A percentile compares a stretch with the other conserved stretches of the same genome.
These are phyloP conservation scores for Oncorhynchus mykiss DNA, from an alignment of 2,113 vertebrate species.

Conservation along the genomic window DNA sequence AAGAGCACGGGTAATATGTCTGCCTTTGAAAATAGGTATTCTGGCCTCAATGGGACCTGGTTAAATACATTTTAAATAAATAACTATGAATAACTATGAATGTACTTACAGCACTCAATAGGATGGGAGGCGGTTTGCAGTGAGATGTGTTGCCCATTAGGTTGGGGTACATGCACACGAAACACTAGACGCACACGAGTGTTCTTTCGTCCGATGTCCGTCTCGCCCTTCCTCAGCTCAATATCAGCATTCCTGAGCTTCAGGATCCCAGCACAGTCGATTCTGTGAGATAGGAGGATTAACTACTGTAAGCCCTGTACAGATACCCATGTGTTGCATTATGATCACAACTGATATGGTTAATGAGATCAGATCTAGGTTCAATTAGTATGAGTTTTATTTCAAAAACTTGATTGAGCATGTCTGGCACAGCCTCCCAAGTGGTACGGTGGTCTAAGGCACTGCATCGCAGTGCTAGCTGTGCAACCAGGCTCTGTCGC, in stretches of 20 bases:
- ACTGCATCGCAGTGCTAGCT: too few relatives aligned
- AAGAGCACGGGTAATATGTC: neutral
- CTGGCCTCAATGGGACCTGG: neutral
- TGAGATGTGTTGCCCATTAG: slow-evolving; percentile 83
- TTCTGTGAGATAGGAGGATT: slow-evolving; percentile 68
- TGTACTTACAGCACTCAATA: slow-evolving; percentile 93
- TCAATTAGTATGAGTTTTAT: too few relatives aligned
- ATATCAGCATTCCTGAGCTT: slow-evolving; percentile 97
- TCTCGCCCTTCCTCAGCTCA: slow-evolving; percentile 96
- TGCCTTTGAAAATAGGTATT: neutral
- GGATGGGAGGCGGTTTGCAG: slow-evolving; percentile 92
- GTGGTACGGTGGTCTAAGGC: neutral
- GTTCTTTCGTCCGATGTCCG: slow-evolving; percentile 96
- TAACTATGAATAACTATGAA: too few relatives aligned
- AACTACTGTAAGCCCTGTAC: neutral
- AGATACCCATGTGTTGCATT: neutral
- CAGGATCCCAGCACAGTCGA: slow-evolving; percentile 95
- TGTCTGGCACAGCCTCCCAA: neutral
- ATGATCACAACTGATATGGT: neutral
- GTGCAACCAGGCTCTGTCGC: too few relatives aligned
- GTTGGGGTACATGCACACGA: slow-evolving; percentile 89
- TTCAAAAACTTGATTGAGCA: too few relatives aligned
- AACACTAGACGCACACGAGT: slow-evolving; percentile 93
- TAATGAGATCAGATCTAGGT: neutral
- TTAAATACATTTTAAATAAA: too few relatives aligned